Percentiles rank a stretch among this genome's conserved stretches.
phyloP scores from a whole-genome alignment of 1,140 invertebrate species.

The Heliconius nattereri region DNA sequence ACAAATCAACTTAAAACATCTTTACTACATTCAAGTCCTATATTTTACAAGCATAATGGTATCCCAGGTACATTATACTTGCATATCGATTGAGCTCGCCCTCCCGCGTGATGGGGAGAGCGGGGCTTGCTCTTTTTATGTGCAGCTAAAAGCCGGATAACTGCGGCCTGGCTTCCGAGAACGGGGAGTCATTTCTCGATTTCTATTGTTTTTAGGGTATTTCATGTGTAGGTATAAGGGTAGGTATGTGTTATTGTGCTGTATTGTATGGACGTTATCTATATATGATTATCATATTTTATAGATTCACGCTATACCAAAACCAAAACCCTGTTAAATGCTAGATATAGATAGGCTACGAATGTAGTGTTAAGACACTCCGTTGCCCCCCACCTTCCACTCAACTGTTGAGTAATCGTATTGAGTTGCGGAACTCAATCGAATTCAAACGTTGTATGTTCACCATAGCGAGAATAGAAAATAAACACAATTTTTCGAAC shows the following conservation, averaged over 20 bases:
- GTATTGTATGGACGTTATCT: background rate
- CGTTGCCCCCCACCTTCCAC: too few species aligned
- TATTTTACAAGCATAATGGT: conserved; percentile 34
- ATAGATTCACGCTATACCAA: too few species aligned
- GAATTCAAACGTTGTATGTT: too few species aligned
- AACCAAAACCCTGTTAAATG: too few species aligned
- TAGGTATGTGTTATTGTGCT: background rate
- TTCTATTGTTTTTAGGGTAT: conserved; percentile 19
- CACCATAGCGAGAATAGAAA: too few species aligned
- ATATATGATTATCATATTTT: too few species aligned
- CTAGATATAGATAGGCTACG: too few species aligned
- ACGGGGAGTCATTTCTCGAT: conserved; percentile 41
- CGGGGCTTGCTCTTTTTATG: conserved; percentile 57
- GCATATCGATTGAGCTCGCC: conserved; percentile 63
- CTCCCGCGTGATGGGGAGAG: conserved; percentile 40
- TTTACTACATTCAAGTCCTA: conserved; percentile 4
- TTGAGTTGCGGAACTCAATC: too few species aligned
- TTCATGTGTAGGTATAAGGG: background rate
- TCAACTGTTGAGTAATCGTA: too few species aligned
- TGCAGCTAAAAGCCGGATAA: conserved; percentile 58
- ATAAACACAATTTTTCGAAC: too few species aligned
- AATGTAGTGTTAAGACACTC: too few species aligned
- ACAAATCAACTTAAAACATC: background rate
- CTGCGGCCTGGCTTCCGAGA: conserved; percentile 56
- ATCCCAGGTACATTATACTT: conserved; percentile 57